Evolutionary conservation across 2,797 vertebrate genomes (phyloP), one percentile per base, ranked within the genome.

Genomic region (Gymnoscopelus microlampas): DNA sequence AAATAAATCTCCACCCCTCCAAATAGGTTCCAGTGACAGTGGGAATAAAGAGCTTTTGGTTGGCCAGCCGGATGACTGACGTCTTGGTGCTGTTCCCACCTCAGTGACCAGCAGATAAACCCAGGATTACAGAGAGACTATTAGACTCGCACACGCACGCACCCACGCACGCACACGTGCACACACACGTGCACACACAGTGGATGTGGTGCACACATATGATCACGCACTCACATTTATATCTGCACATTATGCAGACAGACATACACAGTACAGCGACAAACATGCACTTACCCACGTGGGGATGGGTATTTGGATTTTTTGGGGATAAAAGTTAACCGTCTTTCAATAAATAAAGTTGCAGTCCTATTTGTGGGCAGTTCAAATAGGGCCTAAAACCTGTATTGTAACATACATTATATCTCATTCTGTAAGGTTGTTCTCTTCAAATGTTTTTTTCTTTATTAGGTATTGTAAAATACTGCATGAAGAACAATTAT

Each of bases 11-110:
- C 90, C 74, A 78, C 71, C 74, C 72, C 82, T 86, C 80, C 93
- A 91, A 93, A 90, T 88, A 81, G 87, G 89, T 89, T 92, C 91
- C 80, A 94, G 92, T 95, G 94, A 95, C 87, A 94, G 87, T 81
- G 88, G 68, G 86, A 94, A 91, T 94, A 94, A 93, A 85, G 84
- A 93, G 88, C 83, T 91, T 95, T 93, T 88, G 83, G 89, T 92
- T 94, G 93, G 88, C 71, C 92, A 77, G 79, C 70, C 86, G 53
- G 77, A 88, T 91, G 90, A 95, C 82, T 91, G 91, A 92, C 88
- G 76, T 89, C 87, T 91, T 90, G 85, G 73, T 90, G 88, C 68
- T 23, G 84, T 80, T 90, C 80, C 79, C 78, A 88, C 86, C 85
- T 84, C 80, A 80, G 77, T 85, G 83, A 87, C 89, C 79, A 81